These are phyloP conservation scores for Patella ulyssiponensis DNA, from an alignment of 2,888 invertebrate species.

Conservation along the genomic window DNA sequence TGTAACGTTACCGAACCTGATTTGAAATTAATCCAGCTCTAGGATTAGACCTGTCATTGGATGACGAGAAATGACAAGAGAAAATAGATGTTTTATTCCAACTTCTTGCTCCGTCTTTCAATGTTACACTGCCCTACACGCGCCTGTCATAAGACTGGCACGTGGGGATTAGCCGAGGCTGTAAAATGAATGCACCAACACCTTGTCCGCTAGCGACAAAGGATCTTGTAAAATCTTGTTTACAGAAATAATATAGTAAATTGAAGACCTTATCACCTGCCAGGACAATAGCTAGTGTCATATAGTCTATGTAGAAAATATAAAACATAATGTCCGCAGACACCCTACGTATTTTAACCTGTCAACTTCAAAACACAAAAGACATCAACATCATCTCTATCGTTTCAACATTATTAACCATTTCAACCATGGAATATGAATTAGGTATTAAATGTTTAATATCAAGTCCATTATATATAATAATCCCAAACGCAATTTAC, in stretches of 20 bases:
- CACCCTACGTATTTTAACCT: too few relatives aligned
- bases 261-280: constrained; percentile 7
- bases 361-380: too few relatives aligned
- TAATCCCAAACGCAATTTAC: too few relatives aligned
- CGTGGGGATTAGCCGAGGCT: constrained; percentile 5
- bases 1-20: not conserved
- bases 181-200: not conserved
- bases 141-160: not conserved
- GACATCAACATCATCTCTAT: too few relatives aligned
- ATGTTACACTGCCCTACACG: constrained; percentile 6
- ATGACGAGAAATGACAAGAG: not conserved
- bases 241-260: constrained; percentile 7
- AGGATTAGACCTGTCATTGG: constrained; percentile 6
- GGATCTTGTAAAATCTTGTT: not conserved
- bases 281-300: not conserved
- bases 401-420: too few relatives aligned
- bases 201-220: not conserved
- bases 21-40: not conserved
- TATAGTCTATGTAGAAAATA: not conserved
- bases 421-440: too few relatives aligned
- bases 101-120: not conserved
- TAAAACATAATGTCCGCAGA: too few relatives aligned
- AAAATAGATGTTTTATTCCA: constrained; percentile 6
- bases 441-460: too few relatives aligned
- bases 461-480: too few relatives aligned